phyloP scores from a whole-genome alignment of 2,888 invertebrate genomes.

The Pyrocoelia pectoralis region DNA sequence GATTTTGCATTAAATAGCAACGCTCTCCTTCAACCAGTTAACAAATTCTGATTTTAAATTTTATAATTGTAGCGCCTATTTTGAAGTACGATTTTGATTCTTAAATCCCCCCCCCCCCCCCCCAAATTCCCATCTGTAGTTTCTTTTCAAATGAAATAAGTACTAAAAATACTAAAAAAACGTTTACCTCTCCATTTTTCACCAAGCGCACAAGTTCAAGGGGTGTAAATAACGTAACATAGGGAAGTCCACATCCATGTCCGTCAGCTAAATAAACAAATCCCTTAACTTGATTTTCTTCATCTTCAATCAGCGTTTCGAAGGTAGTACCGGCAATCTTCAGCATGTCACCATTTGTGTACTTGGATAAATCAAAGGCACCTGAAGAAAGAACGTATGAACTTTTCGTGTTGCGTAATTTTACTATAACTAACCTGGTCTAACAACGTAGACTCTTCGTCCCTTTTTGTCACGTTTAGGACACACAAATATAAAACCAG shows the following conservation, averaged over 20 bases:
- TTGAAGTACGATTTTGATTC: too few species aligned
- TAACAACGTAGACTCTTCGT: conserved; percentile 77
- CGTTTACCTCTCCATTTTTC: conserved; percentile 80
- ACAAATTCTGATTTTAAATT: too few species aligned
- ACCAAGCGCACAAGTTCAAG: conserved; percentile 81
- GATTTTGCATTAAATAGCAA: too few species aligned
- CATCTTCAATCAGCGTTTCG: conserved; percentile 82
- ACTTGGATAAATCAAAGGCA: conserved; percentile 80
- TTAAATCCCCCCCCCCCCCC: too few species aligned
- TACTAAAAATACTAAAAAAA: too few species aligned
- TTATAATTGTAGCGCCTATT: too few species aligned
- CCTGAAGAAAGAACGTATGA: conserved; percentile 60
- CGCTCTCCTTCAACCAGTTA: too few species aligned
- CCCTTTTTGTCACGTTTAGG: conserved; percentile 79
- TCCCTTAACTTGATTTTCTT: conserved; percentile 80
- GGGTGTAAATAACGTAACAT: conserved; percentile 79
- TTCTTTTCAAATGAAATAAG: too few species aligned
- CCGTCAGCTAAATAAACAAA: conserved; percentile 82
- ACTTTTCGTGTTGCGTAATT: too few species aligned
- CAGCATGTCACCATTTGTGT: conserved; percentile 80
- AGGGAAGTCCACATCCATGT: conserved; percentile 76
- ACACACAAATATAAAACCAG: conserved; percentile 80
- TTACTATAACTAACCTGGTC: conserved; percentile 70
- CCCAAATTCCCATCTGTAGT: too few species aligned
- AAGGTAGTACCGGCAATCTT: conserved; percentile 78